Evolutionary conservation across 2,797 vertebrate species (phyloP), one percentile per base, ranked within the genome.

Genomic region (Galago senegalensis): DNA sequence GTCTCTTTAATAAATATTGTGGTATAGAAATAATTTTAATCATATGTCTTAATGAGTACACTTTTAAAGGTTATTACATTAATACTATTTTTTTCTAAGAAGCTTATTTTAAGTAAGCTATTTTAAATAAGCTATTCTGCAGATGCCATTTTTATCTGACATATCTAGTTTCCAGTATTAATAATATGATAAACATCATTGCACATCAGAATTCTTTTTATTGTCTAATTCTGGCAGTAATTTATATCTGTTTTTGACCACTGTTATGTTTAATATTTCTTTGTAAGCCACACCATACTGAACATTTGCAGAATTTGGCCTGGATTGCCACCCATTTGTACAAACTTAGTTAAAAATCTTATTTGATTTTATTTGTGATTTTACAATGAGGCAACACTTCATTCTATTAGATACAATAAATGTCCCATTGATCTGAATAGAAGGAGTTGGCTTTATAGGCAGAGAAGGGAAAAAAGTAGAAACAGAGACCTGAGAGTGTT

Each of bases 261-360:
- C 1, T 40, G 5, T 46, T 77, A 37, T 25, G 3, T 94, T 89
- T 76, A 82, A 49, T 56, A 73, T 49, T 80, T 82, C 73, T 61
- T 72, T 84, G 25, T 37, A 96, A 83, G 20, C 10, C 46, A 67
- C 65, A 72, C 4, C 34, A 56, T 76, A 46, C 21, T 85, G 58
- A 85, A 84, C 11, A 76, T 69, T 81, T 61, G 73, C 43, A 92
- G 67, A 81, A 63, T 76, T 88, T 91, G n/a, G 40, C 60, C 72
- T 81, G 6, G 6, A 9, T 61, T 93, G 88, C n/a, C 81, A 95
- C 46, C 94, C 53, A 88, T 37, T 82, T 93, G 79, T 87, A 72
- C 56, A 60, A 60, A 56, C 18, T 34, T 79, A 34, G 20, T 58
- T 58, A 79, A 56, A 34, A n/a, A 60, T 25, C 23, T 80, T 9